These are phyloP conservation scores for Leptura quadrifasciata DNA, from an alignment of 2,888 invertebrate species.

Conservation along the genomic window DNA sequence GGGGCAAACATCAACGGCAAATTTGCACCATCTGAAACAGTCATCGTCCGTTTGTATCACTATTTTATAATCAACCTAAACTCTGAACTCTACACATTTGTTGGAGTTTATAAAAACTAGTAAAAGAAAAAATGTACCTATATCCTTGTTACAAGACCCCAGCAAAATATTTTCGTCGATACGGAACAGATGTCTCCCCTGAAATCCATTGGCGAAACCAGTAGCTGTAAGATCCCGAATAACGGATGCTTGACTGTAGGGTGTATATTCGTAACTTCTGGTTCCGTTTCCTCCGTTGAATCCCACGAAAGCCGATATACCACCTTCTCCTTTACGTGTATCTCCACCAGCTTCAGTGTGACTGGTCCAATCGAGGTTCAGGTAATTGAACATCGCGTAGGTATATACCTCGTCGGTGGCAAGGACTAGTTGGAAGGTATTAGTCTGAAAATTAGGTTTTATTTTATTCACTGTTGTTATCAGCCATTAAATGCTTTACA, in stretches of 20 bases:
- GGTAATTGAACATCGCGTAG: slow-evolving; percentile 96
- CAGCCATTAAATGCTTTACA: background rate
- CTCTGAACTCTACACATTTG: no score
- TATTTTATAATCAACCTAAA: no score
- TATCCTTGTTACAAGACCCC: slow-evolving; percentile 94
- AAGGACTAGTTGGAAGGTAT: slow-evolving; percentile 96
- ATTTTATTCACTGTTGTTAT: slow-evolving; percentile 59
- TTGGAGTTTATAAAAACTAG: no score
- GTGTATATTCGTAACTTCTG: slow-evolving; percentile 89
- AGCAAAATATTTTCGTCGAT: slow-evolving; percentile 95
- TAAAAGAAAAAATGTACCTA: slow-evolving; percentile 76
- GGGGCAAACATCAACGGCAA: slow-evolving; percentile 92
- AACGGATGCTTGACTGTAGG: slow-evolving; percentile 92
- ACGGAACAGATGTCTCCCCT: slow-evolving; percentile 95
- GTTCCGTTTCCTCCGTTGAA: slow-evolving; percentile 98
- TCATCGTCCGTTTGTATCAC: background rate
- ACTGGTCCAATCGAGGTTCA: slow-evolving; percentile 91
- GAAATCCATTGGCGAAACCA: slow-evolving; percentile 91
- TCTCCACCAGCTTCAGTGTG: slow-evolving; percentile 95
- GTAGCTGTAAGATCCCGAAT: slow-evolving; percentile 88
- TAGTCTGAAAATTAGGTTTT: slow-evolving; percentile 79
- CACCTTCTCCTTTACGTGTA: slow-evolving; percentile 90
- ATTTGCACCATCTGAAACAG: slow-evolving; percentile 83
- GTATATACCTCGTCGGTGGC: slow-evolving; percentile 96
- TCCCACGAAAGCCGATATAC: slow-evolving; percentile 91